These are phyloP conservation scores for Xiphophorus couchianus DNA, from an alignment of 2,113 vertebrate species.

Conservation along the genomic window DNA sequence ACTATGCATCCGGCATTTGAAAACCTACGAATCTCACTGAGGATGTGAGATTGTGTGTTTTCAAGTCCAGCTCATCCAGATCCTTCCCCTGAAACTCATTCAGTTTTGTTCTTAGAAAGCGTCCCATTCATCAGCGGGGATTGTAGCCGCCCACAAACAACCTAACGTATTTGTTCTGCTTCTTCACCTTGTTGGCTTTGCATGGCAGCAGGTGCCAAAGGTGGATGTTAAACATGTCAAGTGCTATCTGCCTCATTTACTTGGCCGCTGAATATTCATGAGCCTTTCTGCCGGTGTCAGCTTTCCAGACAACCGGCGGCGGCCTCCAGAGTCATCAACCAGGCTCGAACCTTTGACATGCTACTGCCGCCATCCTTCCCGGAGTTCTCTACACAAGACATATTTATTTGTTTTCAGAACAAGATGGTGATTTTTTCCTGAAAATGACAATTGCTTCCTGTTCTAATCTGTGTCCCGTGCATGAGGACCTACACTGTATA, in stretches of 20 bases:
- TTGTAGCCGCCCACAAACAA: conserved; percentile 59
- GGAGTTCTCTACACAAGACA: conserved; percentile 8
- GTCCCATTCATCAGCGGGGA: conserved; percentile 50
- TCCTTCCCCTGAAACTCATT: conserved; percentile 36
- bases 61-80: conserved; percentile 28
- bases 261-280: conserved; percentile 76
- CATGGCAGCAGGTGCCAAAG: conserved; percentile 66
- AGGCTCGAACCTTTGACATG: conserved; percentile 16
- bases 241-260: conserved; percentile 73
- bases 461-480: conserved; percentile 36
- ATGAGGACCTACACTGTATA: background rate
- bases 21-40: conserved; percentile 22
- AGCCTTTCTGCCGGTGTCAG: conserved; percentile 55
- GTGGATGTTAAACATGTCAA: conserved; percentile 74
- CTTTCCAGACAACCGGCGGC: conserved; percentile 45
- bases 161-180: conserved; percentile 62
- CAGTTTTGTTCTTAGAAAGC: conserved; percentile 39
- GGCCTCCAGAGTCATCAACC: conserved; percentile 30
- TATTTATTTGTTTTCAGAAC: conserved; percentile 19
- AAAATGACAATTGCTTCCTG: conserved; percentile 38
- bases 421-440: conserved; percentile 4
- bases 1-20: background rate
- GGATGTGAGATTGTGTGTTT: conserved; percentile 43
- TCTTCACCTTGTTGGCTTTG: conserved; percentile 70
- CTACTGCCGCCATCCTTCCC: background rate